Evolutionary conservation across 2,113 vertebrate genomes (phyloP).

Genomic region (Callospermophilus lateralis): DNA sequence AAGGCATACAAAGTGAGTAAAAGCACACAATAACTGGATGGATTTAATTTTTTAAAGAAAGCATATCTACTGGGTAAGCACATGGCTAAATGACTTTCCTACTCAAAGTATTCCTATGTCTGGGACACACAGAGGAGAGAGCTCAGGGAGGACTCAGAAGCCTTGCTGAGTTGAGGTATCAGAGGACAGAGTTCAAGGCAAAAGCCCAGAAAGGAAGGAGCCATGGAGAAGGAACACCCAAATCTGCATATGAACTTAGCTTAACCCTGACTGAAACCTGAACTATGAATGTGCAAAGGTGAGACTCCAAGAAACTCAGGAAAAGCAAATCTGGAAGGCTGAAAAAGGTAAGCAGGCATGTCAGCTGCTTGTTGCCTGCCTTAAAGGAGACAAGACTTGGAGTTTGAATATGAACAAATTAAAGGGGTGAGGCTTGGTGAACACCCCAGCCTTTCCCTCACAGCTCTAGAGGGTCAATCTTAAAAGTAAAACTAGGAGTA

Average conservation of each 20-base stretch:
- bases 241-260: background rate
- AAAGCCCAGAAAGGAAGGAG: background rate
- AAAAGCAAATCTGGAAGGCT: background rate
- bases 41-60: background rate
- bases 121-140: background rate
- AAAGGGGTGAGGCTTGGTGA: background rate
- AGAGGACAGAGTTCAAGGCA: background rate
- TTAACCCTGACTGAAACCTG: background rate
- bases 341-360: background rate
- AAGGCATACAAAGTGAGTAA: background rate
- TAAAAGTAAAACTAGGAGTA: constrained; percentile 12
- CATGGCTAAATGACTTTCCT: background rate
- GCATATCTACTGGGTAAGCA: background rate
- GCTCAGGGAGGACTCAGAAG: background rate
- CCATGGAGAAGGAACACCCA: background rate
- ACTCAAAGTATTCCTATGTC: background rate
- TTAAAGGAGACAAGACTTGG: background rate
- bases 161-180: background rate
- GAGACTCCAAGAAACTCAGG: background rate
- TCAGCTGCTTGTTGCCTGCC: background rate
- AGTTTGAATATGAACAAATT: background rate
- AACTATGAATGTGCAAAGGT: background rate
- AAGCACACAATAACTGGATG: background rate
- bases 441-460: background rate
- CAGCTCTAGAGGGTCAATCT: background rate